These are phyloP conservation scores for Phthorimaea operculella DNA, from an alignment of 1,140 invertebrate genomes.

Conservation along the genomic window DNA sequence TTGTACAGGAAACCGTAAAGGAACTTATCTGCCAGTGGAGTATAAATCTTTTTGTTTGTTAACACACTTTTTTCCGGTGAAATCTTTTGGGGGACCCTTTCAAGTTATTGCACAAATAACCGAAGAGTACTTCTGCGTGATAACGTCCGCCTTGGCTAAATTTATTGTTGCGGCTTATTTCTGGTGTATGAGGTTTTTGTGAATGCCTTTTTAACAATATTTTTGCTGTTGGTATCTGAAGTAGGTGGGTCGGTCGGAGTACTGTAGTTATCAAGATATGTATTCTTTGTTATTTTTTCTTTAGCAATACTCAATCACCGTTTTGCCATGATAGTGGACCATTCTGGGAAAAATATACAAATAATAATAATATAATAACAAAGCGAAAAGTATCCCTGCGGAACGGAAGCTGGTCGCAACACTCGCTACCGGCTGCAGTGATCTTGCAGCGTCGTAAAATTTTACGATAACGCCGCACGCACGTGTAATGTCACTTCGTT, in stretches of 20 bases:
- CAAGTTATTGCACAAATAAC: conserved; percentile 13
- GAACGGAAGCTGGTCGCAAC: conserved; percentile 22
- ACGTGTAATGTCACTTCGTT: conserved; percentile 23
- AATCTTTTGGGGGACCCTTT: conserved; percentile 8
- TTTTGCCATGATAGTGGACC: no score
- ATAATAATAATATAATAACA: conserved; percentile 11
- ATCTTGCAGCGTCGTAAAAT: conserved; percentile 39
- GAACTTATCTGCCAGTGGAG: conserved; percentile 51
- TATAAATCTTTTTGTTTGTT: conserved; percentile 64
- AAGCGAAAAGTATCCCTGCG: conserved; percentile 13
- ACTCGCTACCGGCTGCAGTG: conserved; percentile 16
- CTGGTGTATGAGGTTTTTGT: not conserved
- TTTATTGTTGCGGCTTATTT: conserved; percentile 22
- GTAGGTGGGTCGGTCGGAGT: no score
- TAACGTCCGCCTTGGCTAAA: conserved; percentile 16
- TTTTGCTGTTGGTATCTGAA: no score
- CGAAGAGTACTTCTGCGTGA: conserved; percentile 9
- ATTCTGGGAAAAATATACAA: not conserved
- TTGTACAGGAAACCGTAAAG: conserved; percentile 34
- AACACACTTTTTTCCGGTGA: conserved; percentile 50
- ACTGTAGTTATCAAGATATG: no score
- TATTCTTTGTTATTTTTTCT: not conserved
- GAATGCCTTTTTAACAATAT: no score
- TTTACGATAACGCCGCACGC: conserved; percentile 44
- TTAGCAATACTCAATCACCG: no score